Conservation (phyloP, 2,888 invertebrate species). For the Acanthosepion pharaonis region DNA sequence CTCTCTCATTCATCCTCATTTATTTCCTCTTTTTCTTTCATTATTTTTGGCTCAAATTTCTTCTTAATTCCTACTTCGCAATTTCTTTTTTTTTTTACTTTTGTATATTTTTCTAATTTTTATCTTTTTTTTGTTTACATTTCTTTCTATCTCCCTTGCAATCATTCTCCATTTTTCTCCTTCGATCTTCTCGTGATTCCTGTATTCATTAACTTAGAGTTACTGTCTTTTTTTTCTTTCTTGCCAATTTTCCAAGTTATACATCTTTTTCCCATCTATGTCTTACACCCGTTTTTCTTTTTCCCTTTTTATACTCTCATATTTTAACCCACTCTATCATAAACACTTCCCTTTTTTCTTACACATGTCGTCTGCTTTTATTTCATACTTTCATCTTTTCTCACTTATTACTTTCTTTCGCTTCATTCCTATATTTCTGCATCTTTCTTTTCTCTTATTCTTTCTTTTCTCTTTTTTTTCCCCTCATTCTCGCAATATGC, state of each 20-base stretch:
- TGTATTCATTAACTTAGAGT: not conserved
- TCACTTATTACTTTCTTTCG: not conserved
- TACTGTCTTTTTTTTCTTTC: not conserved
- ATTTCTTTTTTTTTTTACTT: not conserved
- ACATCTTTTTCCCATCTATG: not conserved
- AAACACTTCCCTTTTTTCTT: not conserved
- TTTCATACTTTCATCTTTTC: not conserved
- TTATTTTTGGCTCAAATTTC: not conserved
- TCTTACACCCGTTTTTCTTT: not conserved
- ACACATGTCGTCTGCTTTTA: not conserved
- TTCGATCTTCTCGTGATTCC: not conserved
- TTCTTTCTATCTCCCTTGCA: not conserved
- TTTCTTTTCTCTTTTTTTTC: too few relatives aligned
- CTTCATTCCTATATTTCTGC: not conserved
- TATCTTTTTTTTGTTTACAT: too few relatives aligned
- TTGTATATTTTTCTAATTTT: not conserved
- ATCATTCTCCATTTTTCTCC: not conserved
- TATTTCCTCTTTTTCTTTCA: not conserved
- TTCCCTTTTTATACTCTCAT: not conserved
- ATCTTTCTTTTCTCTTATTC: not conserved
- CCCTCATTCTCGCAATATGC: too few relatives aligned
- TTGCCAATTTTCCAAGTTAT: not conserved
- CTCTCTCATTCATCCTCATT: not conserved
- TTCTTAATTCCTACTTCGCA: not conserved
- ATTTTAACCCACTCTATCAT: not conserved